Conservation (phyloP, 2,113 vertebrate genomes). For the Lepisosteus osseus region DNA sequence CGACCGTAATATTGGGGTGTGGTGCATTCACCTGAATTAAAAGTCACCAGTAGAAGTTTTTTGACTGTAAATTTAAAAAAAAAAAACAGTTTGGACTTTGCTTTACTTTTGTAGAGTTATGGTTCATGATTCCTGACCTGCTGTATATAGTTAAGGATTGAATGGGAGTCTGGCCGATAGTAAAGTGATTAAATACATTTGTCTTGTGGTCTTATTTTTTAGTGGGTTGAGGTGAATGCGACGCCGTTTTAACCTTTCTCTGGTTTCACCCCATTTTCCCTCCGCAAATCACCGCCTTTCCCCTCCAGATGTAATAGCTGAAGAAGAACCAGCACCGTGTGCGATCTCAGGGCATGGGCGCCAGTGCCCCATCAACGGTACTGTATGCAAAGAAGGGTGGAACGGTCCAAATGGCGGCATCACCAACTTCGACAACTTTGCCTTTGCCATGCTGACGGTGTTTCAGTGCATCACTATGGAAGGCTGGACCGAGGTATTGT, state of each 20-base stretch:
- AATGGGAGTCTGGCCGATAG: no score
- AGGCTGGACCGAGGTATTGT: conserved; percentile 97
- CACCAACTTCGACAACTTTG: conserved; percentile 98
- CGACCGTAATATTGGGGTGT: no score
- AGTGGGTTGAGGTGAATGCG: no score
- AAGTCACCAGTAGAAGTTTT: no score
- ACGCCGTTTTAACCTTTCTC: neutral
- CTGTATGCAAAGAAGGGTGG: conserved; percentile 91
- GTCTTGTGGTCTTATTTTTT: neutral
- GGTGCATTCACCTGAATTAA: no score
- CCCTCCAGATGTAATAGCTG: conserved; percentile 72
- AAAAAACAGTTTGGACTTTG: no score
- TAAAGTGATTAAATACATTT: no score
- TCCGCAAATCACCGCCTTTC: neutral
- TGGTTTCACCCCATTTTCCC: neutral
- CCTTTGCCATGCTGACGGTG: conserved; percentile 97
- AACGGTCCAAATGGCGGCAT: conserved; percentile 94
- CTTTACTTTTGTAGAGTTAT: no score
- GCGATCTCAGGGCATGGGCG: conserved; percentile 95
- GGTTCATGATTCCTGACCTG: no score
- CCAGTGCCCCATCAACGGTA: conserved; percentile 85
- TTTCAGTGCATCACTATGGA: conserved; percentile 99
- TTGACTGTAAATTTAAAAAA: no score
- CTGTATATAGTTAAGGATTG: no score
- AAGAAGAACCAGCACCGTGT: conserved; percentile 94